Evolutionary conservation across 2,113 vertebrate species (phyloP).

Genomic region (Cephalopholis sonnerati): DNA sequence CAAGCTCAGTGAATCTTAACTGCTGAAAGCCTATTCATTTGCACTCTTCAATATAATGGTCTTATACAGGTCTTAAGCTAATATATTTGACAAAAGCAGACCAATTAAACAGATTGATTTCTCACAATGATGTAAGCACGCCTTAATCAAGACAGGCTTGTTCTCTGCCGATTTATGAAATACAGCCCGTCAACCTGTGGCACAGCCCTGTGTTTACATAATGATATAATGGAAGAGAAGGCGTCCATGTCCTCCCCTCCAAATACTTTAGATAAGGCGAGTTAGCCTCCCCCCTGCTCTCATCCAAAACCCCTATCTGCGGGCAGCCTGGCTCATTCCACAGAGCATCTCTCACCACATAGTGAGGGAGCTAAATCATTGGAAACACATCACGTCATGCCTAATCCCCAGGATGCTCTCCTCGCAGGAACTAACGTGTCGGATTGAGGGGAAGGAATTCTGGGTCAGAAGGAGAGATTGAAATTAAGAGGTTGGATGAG

Average conservation of each 20-base stretch:
- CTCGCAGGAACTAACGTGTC: slow-evolving; percentile 51
- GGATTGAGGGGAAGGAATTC: slow-evolving; percentile 56
- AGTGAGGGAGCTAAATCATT: slow-evolving; percentile 72
- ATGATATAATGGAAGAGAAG: slow-evolving; percentile 83
- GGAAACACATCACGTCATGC: slow-evolving; percentile 67
- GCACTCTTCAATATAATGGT: slow-evolving; percentile 63
- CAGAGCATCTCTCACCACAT: slow-evolving; percentile 71
- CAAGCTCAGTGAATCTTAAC: slow-evolving; percentile 63
- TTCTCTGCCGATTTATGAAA: slow-evolving; percentile 73
- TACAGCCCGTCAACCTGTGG: slow-evolving; percentile 73
- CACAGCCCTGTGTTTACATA: slow-evolving; percentile 76
- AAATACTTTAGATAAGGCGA: slow-evolving; percentile 83
- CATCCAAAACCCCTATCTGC: slow-evolving; percentile 63
- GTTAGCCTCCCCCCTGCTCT: slow-evolving; percentile 66
- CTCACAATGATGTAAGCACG: slow-evolving; percentile 74
- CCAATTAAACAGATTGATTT: slow-evolving; percentile 81
- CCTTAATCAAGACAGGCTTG: slow-evolving; percentile 71
- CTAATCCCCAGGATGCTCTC: slow-evolving; percentile 65
- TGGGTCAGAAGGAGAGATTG: slow-evolving; percentile 36
- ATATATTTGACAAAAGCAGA: slow-evolving; percentile 78
- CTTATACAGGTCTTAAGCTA: slow-evolving; percentile 66
- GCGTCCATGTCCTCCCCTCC: slow-evolving; percentile 78
- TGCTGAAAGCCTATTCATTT: slow-evolving; percentile 73
- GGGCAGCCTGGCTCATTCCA: slow-evolving; percentile 73
- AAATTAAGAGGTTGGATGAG: slow-evolving; percentile 68